Evolutionary conservation across 2,113 vertebrate species (phyloP).

Genomic region (Prionailurus viverrinus): DNA sequence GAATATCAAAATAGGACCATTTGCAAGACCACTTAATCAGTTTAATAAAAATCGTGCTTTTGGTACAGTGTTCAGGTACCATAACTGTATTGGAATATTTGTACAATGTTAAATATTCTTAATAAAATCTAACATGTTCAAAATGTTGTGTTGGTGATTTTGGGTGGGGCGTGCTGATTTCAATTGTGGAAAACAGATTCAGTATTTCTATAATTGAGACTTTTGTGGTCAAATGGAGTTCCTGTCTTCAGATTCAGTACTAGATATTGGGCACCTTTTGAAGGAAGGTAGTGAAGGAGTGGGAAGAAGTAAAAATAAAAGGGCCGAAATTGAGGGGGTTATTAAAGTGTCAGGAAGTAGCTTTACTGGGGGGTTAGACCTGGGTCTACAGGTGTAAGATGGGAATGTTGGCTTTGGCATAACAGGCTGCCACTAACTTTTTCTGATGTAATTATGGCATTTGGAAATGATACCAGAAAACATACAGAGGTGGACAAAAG

Average conservation of each 20-base stretch:
- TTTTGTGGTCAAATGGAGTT: conserved; percentile 53
- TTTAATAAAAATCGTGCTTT: conserved; percentile 78
- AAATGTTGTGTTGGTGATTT: conserved; percentile 85
- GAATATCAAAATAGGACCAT: conserved; percentile 63
- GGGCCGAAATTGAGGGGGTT: neutral
- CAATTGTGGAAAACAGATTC: conserved; percentile 55
- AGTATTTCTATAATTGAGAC: conserved; percentile 28
- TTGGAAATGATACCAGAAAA: conserved; percentile 42
- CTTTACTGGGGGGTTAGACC: neutral
- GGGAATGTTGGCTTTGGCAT: conserved; percentile 40
- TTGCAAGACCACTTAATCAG: conserved; percentile 68
- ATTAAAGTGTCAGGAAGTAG: conserved; percentile 37
- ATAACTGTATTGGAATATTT: conserved; percentile 83
- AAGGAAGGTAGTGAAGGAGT: conserved; percentile 40
- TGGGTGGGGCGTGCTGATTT: conserved; percentile 75
- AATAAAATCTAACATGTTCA: conserved; percentile 84
- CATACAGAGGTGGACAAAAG: neutral
- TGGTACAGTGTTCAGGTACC: conserved; percentile 80
- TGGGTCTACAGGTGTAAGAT: neutral
- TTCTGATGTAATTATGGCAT: conserved; percentile 51
- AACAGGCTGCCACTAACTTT: neutral
- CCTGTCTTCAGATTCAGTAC: conserved; percentile 20
- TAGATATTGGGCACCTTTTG: neutral
- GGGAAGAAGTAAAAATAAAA: conserved; percentile 20
- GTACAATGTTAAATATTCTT: conserved; percentile 84